Base-by-base conservation (phyloP, 2,888 invertebrate species). In the Camptogramma bilineatum region DNA sequence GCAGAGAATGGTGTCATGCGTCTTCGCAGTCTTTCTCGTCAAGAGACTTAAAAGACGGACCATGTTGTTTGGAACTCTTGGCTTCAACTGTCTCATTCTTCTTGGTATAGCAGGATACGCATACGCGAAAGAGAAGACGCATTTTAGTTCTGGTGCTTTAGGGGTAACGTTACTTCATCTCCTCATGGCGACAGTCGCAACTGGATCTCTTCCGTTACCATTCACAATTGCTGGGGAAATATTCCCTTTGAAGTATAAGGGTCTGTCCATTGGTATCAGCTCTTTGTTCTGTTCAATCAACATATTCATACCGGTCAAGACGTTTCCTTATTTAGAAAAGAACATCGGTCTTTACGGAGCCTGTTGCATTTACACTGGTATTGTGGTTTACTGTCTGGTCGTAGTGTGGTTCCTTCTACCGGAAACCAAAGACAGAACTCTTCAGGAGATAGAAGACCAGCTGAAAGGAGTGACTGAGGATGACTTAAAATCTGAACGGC, bases 171-270 rank as follows among this genome's bases (percentile, higher is more conserved):
- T 90, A 18, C 78, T 86, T 5, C 88, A 88, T 42, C 71, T 85
- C 0, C 85, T 95, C 66, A 94, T 94, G 73, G 86, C 92, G 18
- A 93, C 94, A 1, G 88, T 94, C 34, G 91, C 94, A 0, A 87
- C 94, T 1, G 95, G 96, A 0, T 85, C 94, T 1, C 86, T 94
- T 7, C 95, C 96, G 0, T 74, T 96, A 34, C 95, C 96, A 0
- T 96, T 95, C 86, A 94, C 95, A 7, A 94, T 96, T 82, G 94
- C 95, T 57, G 96, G 96, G 0, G 96, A 96, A 81, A 84, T 96
- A 4, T 96, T 95, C 72, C 93, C 95, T 2, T 84, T 94, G 24
- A 91, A 92, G 59, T 94, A 93, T 47, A 90, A 95, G 56, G 95
- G 95, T 21, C 78, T 95, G 0, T 95, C 95, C 0, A 85, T 88